phyloP scores from a whole-genome alignment of 2,797 vertebrate species.

The Pangasius sanitwongsei region DNA sequence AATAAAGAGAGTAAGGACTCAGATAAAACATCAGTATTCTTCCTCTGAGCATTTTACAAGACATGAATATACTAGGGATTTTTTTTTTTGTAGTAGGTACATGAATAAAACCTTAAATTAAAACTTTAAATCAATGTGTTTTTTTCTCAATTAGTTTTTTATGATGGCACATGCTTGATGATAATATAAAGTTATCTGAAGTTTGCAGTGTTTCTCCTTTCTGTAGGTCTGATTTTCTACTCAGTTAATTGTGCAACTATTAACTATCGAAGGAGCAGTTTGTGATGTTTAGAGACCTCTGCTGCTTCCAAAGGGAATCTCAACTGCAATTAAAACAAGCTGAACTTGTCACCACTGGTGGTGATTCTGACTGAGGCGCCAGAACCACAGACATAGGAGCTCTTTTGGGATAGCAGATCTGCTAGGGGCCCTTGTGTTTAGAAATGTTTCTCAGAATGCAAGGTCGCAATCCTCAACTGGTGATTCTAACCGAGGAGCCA shows the following conservation, averaged over 20 bases:
- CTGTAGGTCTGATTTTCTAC: background rate
- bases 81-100: background rate
- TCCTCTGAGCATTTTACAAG: background rate
- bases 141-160: background rate
- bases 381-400: background rate
- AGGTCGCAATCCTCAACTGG: background rate
- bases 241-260: background rate
- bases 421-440: too few relatives aligned
- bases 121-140: background rate
- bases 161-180: background rate
- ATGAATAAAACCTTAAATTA: background rate
- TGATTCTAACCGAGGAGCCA: background rate
- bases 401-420: background rate
- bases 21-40: background rate
- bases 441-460: too few relatives aligned
- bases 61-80: background rate
- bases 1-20: constrained; percentile 5
- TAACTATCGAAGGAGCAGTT: background rate
- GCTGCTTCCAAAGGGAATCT: background rate
- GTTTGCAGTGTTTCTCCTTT: background rate
- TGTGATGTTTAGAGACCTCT: background rate
- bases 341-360: background rate
- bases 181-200: background rate
- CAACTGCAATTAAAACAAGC: background rate
- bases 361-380: background rate